Evolutionary conservation across 2,888 invertebrate species (phyloP), one percentile per base, ranked within the genome.

Genomic region (Dolomedes plantarius): DNA sequence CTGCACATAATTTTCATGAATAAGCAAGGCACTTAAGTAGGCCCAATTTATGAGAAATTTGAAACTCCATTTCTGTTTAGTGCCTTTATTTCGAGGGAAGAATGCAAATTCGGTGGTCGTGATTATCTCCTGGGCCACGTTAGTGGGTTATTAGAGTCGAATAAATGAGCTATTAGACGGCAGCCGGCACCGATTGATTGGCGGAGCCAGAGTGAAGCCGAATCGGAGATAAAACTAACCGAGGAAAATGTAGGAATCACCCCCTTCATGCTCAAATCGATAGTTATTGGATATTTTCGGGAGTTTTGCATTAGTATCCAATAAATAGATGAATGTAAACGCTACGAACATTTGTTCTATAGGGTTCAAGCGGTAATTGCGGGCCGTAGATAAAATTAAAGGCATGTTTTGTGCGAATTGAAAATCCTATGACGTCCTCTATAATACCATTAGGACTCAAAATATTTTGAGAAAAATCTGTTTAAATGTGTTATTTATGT

Each of bases 101-200:
- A 50, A 76, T 83, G 76, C 72, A 83, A 83, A 76, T 56, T 76
- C 32, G 50, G 28, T 32, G 13, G 56, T 39, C 62, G 73, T 72
- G 82, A 83, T 83, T 76, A 83, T 83, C 82, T 19, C 65, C 36
- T 36, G n/a, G 36, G 39, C 50, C 64, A 41, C 46, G 67, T 73
- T 72, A 73, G 67, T 27, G 62, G 73, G 77, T 71, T 76, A 72
- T 76, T 76, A 76, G 75, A 72, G 65, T 67, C 29, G 72, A 82
- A 83, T 68, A 73, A 83, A 83, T 73, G 83, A 83, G 83, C 83
- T 67, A 85, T 85, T 85, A 39, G 62, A 64, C 68, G n/a, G 62
- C 39, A 64, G 81, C 65, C 36, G 65, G 50, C 27, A 23, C 23
- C 56, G 56, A 56, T 56, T 56, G 56, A 56, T 56, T 56, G 23